These are phyloP conservation scores for Bambusicola thoracicus DNA, from an alignment of 2,113 vertebrate genomes.

Conservation along the genomic window DNA sequence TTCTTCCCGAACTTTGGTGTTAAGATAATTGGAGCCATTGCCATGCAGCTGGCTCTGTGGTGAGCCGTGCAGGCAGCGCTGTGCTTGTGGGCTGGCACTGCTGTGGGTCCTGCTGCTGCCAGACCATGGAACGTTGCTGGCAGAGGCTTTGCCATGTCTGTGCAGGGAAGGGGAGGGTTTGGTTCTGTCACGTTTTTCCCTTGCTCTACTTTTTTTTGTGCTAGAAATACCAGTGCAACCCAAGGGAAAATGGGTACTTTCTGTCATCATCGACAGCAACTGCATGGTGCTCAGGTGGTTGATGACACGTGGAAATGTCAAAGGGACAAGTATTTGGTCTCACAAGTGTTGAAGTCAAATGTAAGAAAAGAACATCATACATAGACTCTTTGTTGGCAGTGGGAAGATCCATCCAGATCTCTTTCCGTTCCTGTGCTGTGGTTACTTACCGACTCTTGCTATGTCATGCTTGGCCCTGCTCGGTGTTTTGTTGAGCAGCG, in stretches of 20 bases:
- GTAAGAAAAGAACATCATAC: background rate
- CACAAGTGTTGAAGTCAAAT: background rate
- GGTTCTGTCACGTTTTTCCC: background rate
- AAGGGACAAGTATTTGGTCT: background rate
- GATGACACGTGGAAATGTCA: background rate
- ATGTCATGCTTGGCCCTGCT: background rate
- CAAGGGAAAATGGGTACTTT: no score
- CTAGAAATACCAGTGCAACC: no score
- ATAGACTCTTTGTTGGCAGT: background rate
- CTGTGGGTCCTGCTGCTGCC: background rate
- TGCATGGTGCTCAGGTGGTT: background rate
- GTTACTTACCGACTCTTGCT: background rate
- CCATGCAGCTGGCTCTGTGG: background rate
- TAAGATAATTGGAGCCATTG: background rate
- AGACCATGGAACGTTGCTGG: rapidly evolving
- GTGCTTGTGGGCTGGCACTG: background rate
- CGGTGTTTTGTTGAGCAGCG: rapidly evolving
- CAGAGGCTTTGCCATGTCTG: background rate
- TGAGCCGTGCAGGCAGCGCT: background rate
- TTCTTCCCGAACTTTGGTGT: background rate
- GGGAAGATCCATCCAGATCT: background rate
- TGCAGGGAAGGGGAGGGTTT: background rate
- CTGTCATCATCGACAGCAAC: background rate
- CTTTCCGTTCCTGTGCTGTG: background rate
- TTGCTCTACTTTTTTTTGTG: background rate